phyloP scores from a whole-genome alignment of 2,113 vertebrate species.

The Petaurus breviceps region DNA sequence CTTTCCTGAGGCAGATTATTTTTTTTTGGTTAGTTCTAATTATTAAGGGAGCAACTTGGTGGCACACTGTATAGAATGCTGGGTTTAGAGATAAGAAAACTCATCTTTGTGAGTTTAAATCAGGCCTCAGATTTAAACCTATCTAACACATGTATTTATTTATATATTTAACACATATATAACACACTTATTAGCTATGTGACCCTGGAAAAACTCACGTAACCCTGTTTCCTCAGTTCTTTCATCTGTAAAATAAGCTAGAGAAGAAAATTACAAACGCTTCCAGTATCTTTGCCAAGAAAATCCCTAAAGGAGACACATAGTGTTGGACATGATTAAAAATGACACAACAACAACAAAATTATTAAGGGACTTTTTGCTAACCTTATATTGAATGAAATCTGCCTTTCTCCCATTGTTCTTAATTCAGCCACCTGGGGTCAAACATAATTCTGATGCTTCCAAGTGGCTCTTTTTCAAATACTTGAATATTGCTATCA shows the following conservation, averaged over 20 bases:
- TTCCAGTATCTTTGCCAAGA: neutral
- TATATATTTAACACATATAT: too few species aligned
- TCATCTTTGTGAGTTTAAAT: neutral
- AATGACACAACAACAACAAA: neutral
- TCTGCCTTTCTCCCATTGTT: neutral
- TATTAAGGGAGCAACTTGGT: neutral
- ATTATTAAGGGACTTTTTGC: neutral
- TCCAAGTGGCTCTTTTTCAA: neutral
- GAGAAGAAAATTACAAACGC: neutral
- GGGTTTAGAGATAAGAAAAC: neutral
- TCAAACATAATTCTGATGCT: neutral
- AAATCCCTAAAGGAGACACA: too few species aligned
- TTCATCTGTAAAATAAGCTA: neutral
- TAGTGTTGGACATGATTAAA: neutral
- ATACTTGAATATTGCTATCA: neutral
- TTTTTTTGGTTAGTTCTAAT: neutral
- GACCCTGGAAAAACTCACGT: neutral
- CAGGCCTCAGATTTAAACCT: neutral
- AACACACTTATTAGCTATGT: neutral
- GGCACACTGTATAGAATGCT: neutral
- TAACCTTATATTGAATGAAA: neutral
- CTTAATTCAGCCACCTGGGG: neutral
- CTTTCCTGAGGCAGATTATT: neutral
- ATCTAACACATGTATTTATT: too few species aligned
- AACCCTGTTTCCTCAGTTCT: neutral